These are phyloP conservation scores for Orientallactaga sibirica DNA, from an alignment of 2,797 vertebrate genomes.

Conservation along the genomic window DNA sequence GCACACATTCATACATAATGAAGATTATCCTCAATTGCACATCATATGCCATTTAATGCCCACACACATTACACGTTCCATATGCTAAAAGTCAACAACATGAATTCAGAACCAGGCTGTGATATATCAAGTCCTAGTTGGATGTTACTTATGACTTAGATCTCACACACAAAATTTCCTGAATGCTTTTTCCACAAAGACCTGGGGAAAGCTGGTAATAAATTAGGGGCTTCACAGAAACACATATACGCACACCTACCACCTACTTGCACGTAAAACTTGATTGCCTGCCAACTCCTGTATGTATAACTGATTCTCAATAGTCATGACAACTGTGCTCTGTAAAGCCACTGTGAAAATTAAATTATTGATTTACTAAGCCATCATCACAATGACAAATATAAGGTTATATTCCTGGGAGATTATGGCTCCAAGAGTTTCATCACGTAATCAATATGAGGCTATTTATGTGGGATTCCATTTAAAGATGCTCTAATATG, in stretches of 20 bases:
- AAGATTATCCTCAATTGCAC: not conserved
- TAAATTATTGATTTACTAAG: not conserved
- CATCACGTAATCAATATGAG: too few relatives aligned
- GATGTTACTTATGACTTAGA: not conserved
- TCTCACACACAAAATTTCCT: not conserved
- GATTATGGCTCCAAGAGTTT: not conserved
- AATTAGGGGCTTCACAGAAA: not conserved
- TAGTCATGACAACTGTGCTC: not conserved
- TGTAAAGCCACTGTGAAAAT: not conserved
- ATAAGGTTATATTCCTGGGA: not conserved
- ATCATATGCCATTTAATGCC: not conserved
- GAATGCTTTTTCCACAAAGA: not conserved
- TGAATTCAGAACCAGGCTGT: not conserved
- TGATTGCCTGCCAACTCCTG: not conserved
- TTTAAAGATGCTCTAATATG: not conserved
- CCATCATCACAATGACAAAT: not conserved
- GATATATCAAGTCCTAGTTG: not conserved
- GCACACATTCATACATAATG: not conserved
- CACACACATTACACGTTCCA: not conserved
- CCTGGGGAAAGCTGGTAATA: not conserved
- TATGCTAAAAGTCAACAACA: slow-evolving; percentile 6
- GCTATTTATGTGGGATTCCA: not conserved
- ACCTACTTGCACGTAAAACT: not conserved
- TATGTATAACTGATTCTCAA: not conserved
- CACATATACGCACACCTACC: not conserved